phyloP scores from a whole-genome alignment of 2,113 vertebrate species.

The Rhinogobius similis region DNA sequence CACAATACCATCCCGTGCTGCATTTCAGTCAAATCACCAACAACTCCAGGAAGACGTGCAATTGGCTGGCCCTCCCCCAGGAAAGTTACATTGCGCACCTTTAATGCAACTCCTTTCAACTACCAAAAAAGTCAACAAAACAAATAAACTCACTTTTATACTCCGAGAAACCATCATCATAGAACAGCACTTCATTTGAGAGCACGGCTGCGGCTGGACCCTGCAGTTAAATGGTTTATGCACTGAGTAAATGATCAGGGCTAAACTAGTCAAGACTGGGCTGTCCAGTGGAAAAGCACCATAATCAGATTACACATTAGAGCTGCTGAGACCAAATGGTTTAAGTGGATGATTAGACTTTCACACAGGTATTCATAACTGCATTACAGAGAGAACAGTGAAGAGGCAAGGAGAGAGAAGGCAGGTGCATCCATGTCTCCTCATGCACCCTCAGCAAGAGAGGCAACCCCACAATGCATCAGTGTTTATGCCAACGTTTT shows the following conservation, averaged over 20 bases:
- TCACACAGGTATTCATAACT: conserved; percentile 25
- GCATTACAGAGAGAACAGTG: neutral
- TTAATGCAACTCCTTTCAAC: neutral
- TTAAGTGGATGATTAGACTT: conserved; percentile 42
- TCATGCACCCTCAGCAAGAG: neutral
- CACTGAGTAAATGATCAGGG: conserved; percentile 15
- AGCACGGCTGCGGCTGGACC: neutral
- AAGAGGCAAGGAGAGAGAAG: neutral
- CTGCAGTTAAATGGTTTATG: conserved; percentile 7
- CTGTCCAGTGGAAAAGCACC: conserved; percentile 15
- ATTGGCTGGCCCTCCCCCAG: too few species aligned
- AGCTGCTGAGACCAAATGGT: conserved; percentile 36
- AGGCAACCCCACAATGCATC: neutral
- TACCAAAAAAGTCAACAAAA: neutral
- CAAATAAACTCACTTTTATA: neutral
- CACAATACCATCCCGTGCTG: too few species aligned
- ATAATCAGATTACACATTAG: conserved; percentile 23
- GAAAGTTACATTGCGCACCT: neutral
- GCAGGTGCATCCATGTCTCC: neutral
- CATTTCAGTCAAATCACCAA: too few species aligned
- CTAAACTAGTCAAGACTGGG: conserved; percentile 14
- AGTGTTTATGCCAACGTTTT: neutral
- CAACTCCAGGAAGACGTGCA: too few species aligned
- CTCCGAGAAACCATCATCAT: neutral
- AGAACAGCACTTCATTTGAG: neutral